Conservation (phyloP, 2,113 vertebrate species). For the Elaphurus davidianus region DNA sequence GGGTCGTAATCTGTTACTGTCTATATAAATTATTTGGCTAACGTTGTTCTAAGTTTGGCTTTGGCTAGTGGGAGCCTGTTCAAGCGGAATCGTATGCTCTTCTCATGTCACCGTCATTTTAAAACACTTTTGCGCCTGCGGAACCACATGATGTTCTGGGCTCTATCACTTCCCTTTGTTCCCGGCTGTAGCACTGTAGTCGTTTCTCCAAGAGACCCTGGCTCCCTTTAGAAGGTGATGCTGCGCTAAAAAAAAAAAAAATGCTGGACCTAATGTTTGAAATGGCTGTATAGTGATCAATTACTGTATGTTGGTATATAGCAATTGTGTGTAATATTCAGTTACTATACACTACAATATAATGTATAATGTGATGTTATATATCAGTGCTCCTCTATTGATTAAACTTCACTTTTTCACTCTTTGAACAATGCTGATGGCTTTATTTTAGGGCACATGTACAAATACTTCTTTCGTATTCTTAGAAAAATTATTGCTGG, state of each 20-base stretch:
- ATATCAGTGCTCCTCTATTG: neutral
- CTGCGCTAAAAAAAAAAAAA: no score
- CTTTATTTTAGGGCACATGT: neutral
- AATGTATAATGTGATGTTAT: neutral
- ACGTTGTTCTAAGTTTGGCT: neutral
- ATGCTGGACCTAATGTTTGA: neutral
- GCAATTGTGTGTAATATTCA: neutral
- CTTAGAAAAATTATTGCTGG: neutral
- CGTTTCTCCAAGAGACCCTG: neutral
- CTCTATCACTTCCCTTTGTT: neutral
- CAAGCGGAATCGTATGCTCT: neutral
- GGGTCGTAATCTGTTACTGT: neutral
- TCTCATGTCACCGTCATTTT: neutral
- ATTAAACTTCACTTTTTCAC: neutral
- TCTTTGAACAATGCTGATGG: neutral
- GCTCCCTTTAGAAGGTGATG: neutral
- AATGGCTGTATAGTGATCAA: neutral
- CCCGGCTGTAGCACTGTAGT: neutral
- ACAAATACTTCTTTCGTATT: neutral
- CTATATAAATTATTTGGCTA: neutral
- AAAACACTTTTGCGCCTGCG: neutral
- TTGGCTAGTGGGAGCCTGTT: neutral
- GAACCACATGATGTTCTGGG: neutral
- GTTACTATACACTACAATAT: neutral
- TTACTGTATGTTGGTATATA: neutral